Percentiles rank a stretch among this genome's conserved stretches.
Evolutionary conservation across 2,888 invertebrate genomes (phyloP).

Genomic region (Seira sanloemensis): DNA sequence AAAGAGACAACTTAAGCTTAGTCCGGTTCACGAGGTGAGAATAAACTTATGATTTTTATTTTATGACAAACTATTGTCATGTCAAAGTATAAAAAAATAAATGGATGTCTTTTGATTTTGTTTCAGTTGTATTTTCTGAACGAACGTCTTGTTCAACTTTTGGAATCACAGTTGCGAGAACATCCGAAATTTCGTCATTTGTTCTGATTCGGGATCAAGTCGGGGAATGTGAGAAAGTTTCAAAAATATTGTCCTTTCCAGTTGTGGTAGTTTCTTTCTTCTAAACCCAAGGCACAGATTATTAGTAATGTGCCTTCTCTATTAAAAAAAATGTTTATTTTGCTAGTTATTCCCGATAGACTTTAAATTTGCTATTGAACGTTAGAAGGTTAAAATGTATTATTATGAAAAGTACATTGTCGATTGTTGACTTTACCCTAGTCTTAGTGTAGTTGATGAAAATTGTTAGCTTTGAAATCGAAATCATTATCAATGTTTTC

Average conservation of each 20-base stretch:
- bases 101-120: slow-evolving; percentile 2
- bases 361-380: too few relatives aligned
- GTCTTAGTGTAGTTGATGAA: too few relatives aligned
- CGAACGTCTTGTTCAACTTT: slow-evolving; percentile 63
- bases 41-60: neutral
- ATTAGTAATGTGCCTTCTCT: too few relatives aligned
- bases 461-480: too few relatives aligned
- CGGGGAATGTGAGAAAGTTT: slow-evolving; percentile 33
- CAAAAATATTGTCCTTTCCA: neutral
- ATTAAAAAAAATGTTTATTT: too few relatives aligned
- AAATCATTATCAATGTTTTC: too few relatives aligned
- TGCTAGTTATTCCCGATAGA: too few relatives aligned
- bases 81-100: neutral
- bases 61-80: neutral
- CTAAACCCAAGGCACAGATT: too few relatives aligned
- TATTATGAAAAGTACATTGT: too few relatives aligned
- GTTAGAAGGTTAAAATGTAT: too few relatives aligned
- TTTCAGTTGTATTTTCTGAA: slow-evolving; percentile 67
- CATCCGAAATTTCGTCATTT: slow-evolving; percentile 65
- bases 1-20: slow-evolving; percentile 67
- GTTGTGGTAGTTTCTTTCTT: too few relatives aligned
- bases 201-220: neutral
- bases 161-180: slow-evolving; percentile 67
- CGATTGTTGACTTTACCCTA: too few relatives aligned
- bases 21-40: slow-evolving; percentile 69